Base-by-base conservation (phyloP, 2,888 invertebrate species). In the Hydropsyche betteni region DNA sequence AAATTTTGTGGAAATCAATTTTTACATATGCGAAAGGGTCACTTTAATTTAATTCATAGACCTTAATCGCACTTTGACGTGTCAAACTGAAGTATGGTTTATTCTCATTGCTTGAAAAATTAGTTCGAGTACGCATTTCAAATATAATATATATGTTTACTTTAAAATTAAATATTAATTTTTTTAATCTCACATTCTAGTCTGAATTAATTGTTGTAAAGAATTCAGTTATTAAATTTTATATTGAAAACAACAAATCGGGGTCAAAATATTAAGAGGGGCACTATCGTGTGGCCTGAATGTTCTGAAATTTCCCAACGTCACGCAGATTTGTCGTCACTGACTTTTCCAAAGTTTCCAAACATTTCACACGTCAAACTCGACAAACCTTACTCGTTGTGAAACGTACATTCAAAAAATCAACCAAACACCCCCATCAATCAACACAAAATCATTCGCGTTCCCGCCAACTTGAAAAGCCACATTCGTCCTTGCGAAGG, bases 41-140 rank as follows among this genome's bases (percentile, higher is more conserved):
- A 16, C 36, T 44, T 14, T 14, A 38, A 36, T 69, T 69, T 69
- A 69, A 69, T 69, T 50, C 51, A 8, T 8, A 53, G 76, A 76
- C 76, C 76, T 77, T 77, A 74, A 75, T 77, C 74, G 73, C 10
- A 4, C 64, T 78, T 75, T 79, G 68, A 64, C 68, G 75, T 73
- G 76, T 61, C 4, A 44, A 10, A 4, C 6, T 10, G 6, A 44
- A 6, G 44, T 44, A 4, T 10, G 44, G 3, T 44, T 44, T 44
- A 44, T 44, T 44, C 10, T 44, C 44, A 44, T 44, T 44, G 44
- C 24, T 24, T 44, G 44, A 6, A 10, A 44, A 8, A 44, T 6
- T 10, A 1, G 7, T 44, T 10, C 10, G 3, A 44, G 10, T 44
- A 44, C 44, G 44, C 44, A 44, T 44, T 44, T 10, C 7, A 44